Conservation (phyloP, 30 jellyfish, hydroid and myxozoan genomes). For the Aurelia coerulea region DNA sequence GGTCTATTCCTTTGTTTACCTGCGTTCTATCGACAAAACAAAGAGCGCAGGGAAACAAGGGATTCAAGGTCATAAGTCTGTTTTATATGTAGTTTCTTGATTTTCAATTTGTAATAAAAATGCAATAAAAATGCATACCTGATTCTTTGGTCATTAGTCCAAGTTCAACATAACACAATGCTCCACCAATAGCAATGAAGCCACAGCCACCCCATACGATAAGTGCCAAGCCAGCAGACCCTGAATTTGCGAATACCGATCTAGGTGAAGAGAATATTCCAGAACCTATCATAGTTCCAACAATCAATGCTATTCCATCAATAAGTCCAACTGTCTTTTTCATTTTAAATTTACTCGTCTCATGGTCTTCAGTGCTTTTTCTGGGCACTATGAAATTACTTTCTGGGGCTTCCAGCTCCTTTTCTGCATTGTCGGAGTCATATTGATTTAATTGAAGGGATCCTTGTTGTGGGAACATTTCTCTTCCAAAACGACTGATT, state of each 20-base stretch:
- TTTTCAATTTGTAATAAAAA: too few relatives aligned
- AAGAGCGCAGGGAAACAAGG: too few relatives aligned
- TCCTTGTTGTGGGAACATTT: neutral
- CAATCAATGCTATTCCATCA: slow-evolving; percentile 67
- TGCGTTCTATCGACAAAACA: too few relatives aligned
- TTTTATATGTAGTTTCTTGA: too few relatives aligned
- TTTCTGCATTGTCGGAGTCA: neutral
- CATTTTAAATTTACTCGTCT: neutral
- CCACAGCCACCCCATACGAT: slow-evolving; percentile 94
- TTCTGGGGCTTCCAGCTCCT: neutral
- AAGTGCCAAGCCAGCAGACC: slow-evolving; percentile 78
- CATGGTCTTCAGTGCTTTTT: neutral
- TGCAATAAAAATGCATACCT: neutral
- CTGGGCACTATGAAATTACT: neutral
- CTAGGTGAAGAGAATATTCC: slow-evolving; percentile 96
- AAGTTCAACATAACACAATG: slow-evolving; percentile 81
- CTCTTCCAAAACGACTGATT: neutral
- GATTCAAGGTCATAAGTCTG: too few relatives aligned
- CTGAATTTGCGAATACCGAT: slow-evolving; percentile 65
- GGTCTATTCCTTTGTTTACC: too few relatives aligned
- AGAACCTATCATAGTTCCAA: slow-evolving; percentile 84
- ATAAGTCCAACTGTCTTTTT: slow-evolving; percentile 50
- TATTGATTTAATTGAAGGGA: neutral
- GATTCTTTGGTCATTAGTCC: slow-evolving; percentile 82
- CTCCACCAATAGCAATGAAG: slow-evolving; percentile 72